phyloP scores from a whole-genome alignment of 2,797 vertebrate genomes.

The Callimico goeldii region DNA sequence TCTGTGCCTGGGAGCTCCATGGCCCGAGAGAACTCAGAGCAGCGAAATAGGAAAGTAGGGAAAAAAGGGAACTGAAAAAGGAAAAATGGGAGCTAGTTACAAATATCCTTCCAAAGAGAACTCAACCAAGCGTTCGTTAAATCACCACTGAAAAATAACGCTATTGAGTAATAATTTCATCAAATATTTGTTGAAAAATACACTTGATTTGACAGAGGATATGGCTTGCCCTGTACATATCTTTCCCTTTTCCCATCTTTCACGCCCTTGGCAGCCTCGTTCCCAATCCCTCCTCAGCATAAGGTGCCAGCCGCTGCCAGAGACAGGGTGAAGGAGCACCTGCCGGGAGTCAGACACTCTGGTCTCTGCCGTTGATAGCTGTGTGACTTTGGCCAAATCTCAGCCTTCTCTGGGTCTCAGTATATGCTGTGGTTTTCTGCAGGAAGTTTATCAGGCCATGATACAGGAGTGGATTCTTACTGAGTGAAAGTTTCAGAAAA shows the following conservation, averaged over 20 bases:
- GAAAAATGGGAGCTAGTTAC: neutral
- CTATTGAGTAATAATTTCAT: neutral
- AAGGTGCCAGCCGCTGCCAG: neutral
- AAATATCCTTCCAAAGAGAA: neutral
- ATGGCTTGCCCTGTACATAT: fast-evolving
- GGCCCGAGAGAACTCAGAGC: too few species aligned
- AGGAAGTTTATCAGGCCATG: neutral
- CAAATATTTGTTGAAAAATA: neutral
- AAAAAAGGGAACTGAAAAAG: neutral
- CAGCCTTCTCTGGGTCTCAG: neutral
- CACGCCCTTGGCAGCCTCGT: neutral
- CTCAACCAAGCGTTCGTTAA: too few species aligned
- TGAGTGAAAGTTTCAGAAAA: neutral
- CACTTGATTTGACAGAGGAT: neutral
- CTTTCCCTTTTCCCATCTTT: neutral
- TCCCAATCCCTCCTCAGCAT: neutral
- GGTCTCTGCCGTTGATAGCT: neutral
- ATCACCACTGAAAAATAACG: neutral
- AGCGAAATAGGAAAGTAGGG: neutral
- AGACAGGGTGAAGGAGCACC: neutral
- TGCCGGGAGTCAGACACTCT: neutral
- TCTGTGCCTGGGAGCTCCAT: neutral
- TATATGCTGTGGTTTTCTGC: neutral
- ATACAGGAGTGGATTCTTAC: neutral
- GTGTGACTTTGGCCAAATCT: neutral